These are phyloP conservation scores for Sebastes steindachneri DNA, from an alignment of 2,797 vertebrate species.

Conservation along the genomic window DNA sequence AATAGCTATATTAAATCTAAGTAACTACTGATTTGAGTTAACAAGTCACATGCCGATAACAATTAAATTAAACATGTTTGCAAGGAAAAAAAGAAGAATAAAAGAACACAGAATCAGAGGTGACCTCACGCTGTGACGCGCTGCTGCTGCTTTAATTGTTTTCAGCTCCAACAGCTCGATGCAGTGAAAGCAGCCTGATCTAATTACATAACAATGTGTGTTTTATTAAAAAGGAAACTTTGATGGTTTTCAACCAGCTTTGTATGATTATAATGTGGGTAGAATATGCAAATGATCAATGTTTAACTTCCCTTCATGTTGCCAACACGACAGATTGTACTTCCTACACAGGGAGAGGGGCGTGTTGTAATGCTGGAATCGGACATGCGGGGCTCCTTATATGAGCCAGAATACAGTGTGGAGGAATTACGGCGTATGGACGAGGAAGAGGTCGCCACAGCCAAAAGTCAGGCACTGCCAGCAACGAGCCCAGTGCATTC, in stretches of 20 bases:
- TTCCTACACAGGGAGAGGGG: neutral
- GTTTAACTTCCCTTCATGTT: neutral
- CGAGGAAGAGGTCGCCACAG: neutral
- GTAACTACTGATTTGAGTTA: neutral
- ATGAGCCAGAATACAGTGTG: neutral
- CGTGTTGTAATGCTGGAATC: neutral
- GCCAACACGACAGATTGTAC: neutral
- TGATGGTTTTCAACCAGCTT: neutral
- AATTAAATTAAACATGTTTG: neutral
- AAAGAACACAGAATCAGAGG: neutral
- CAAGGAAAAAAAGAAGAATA: neutral
- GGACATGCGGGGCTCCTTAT: neutral
- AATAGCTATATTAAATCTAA: neutral
- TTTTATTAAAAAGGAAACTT: neutral
- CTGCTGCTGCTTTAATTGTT: constrained; percentile 4
- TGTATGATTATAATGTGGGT: neutral
- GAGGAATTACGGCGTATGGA: neutral
- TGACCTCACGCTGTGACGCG: neutral
- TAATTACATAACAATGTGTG: neutral
- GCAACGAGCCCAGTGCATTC: neutral
- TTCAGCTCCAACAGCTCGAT: neutral
- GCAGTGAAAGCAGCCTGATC: neutral
- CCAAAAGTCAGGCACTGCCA: neutral
- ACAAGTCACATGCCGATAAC: neutral
- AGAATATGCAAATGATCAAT: neutral